Evolutionary conservation across 1,140 invertebrate species (phyloP).

Genomic region (Sweltsa coloradensis): DNA sequence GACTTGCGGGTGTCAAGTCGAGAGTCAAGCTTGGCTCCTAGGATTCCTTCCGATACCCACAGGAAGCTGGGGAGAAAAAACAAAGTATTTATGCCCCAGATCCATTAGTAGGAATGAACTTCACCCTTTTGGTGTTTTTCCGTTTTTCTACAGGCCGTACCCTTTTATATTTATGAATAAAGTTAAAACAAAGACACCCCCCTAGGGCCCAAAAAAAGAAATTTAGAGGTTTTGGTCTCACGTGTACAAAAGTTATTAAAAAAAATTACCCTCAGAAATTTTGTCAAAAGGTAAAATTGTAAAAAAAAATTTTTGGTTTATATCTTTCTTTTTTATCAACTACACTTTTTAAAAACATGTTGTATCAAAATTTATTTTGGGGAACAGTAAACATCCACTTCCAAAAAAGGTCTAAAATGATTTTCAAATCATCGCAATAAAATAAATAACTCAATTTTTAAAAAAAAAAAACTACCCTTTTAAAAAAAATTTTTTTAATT

Average conservation of each 20-base stretch:
- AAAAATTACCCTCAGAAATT: no score
- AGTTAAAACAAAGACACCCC: neutral
- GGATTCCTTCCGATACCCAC: conserved; percentile 25
- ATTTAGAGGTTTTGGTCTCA: neutral
- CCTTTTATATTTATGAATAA: neutral
- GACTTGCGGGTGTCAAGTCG: conserved; percentile 26
- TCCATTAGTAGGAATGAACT: neutral
- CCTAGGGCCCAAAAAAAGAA: neutral
- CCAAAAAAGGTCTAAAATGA: neutral
- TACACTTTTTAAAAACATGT: no score
- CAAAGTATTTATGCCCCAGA: neutral
- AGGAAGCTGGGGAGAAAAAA: conserved; percentile 15
- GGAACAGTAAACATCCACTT: neutral
- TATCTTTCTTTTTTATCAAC: neutral
- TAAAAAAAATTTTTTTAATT: conserved; percentile 23
- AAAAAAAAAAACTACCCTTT: conserved; percentile 21
- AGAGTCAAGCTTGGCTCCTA: conserved; percentile 19
- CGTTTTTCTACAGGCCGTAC: neutral
- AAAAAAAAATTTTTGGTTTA: neutral
- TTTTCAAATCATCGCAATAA: neutral
- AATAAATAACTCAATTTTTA: conserved; percentile 6
- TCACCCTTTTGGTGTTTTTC: neutral
- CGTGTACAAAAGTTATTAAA: no score
- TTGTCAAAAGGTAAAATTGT: no score
- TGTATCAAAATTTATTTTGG: no score